Percentiles rank a stretch among this genome's conserved stretches.
phyloP scores from a whole-genome alignment of 2,113 vertebrate genomes.

The Empidonax alnorum region DNA sequence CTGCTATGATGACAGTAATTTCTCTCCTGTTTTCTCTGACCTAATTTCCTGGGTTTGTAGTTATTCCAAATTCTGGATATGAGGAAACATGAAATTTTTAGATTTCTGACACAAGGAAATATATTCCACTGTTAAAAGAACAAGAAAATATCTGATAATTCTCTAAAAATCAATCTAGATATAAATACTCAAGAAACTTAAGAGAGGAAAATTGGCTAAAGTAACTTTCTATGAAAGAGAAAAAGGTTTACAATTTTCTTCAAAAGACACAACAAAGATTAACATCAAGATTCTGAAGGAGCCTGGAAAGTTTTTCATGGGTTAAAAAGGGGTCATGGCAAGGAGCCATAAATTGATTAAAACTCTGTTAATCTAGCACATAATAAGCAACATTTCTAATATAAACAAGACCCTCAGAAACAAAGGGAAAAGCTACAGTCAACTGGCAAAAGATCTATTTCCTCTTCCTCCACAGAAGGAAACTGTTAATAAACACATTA shows the following conservation, averaged over 20 bases:
- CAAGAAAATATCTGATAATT: fast-evolving
- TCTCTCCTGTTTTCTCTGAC: background rate
- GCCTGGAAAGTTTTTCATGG: background rate
- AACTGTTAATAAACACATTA: background rate
- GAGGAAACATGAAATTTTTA: background rate
- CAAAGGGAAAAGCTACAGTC: background rate
- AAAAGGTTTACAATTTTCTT: background rate
- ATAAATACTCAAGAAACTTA: background rate
- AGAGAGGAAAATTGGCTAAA: background rate
- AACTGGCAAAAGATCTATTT: background rate
- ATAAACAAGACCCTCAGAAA: background rate
- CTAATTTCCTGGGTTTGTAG: background rate
- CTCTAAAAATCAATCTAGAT: background rate
- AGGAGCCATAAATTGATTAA: background rate
- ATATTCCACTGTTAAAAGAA: background rate
- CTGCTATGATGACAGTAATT: background rate
- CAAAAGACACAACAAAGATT: background rate
- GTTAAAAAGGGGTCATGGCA: background rate
- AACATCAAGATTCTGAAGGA: background rate
- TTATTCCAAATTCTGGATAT: background rate
- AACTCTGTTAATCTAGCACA: background rate
- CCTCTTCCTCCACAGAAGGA: background rate
- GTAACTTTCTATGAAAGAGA: background rate
- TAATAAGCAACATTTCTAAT: background rate
- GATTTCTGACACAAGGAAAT: background rate